A percentile compares a stretch with the other conserved stretches of the same genome.
Conservation (phyloP, 2,797 vertebrate species). For the Intellagama lesueurii region DNA sequence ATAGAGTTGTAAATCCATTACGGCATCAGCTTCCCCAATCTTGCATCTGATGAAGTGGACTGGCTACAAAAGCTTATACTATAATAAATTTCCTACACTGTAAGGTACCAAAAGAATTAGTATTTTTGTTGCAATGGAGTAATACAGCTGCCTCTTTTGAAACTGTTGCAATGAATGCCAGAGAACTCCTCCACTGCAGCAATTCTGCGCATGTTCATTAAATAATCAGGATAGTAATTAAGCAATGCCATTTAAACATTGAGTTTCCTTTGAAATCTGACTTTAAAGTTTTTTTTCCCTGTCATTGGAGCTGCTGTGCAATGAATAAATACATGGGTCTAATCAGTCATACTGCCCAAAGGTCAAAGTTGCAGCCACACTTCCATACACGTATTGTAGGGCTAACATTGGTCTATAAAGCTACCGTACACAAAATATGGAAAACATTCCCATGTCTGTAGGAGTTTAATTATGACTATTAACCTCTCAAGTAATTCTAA, state of each 20-base stretch:
- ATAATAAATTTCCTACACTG: neutral
- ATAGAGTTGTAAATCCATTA: neutral
- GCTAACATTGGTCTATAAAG: neutral
- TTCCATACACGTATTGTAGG: neutral
- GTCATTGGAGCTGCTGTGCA: neutral
- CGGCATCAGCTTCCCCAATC: neutral
- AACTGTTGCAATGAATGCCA: neutral
- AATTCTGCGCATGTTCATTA: neutral
- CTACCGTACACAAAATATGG: neutral
- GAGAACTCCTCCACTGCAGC: neutral
- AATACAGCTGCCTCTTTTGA: neutral
- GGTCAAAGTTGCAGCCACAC: neutral
- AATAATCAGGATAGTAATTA: neutral
- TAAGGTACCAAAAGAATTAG: neutral
- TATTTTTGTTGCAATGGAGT: neutral
- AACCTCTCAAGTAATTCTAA: neutral
- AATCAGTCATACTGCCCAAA: neutral
- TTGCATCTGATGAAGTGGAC: neutral
- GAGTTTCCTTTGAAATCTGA: neutral
- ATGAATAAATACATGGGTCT: neutral
- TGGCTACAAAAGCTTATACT: neutral
- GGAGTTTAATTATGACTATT: neutral
- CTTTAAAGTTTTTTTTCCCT: neutral
- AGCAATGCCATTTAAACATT: no score
- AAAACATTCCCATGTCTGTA: neutral